These are phyloP conservation scores for Agriopis leucophaearia DNA, from an alignment of 2,888 invertebrate species.

Conservation along the genomic window DNA sequence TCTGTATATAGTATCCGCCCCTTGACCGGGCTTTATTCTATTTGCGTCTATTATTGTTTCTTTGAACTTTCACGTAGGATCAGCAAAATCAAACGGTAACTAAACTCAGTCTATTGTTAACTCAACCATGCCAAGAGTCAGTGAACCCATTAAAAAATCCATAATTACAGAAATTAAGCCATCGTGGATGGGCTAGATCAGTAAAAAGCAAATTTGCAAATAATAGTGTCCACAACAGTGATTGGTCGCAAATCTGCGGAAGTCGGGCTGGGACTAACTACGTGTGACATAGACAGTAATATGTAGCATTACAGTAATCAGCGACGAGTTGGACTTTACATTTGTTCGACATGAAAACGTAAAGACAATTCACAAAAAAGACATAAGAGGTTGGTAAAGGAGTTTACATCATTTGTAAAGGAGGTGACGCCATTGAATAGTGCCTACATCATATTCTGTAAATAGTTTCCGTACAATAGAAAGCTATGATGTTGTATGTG, in stretches of 20 bases:
- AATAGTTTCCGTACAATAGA: slow-evolving; percentile 21
- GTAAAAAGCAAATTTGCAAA: slow-evolving; percentile 33
- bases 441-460: slow-evolving; percentile 1
- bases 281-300: slow-evolving; percentile 28
- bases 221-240: slow-evolving; percentile 23
- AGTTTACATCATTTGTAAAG: background rate
- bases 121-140: slow-evolving; percentile 13
- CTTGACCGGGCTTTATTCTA: background rate
- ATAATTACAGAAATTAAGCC: slow-evolving; percentile 8
- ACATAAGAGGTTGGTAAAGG: background rate
- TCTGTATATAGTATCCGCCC: slow-evolving; percentile 1
- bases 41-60: slow-evolving; percentile 9
- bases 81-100: slow-evolving; percentile 36
- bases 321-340: slow-evolving; percentile 9
- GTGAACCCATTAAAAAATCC: slow-evolving; percentile 25
- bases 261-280: slow-evolving; percentile 13
- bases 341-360: slow-evolving; percentile 3
- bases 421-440: slow-evolving; percentile 17
- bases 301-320: slow-evolving; percentile 31
- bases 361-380: background rate
- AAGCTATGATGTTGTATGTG: slow-evolving; percentile 8
- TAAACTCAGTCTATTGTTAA: slow-evolving; percentile 20
- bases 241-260: slow-evolving; percentile 38
- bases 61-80: slow-evolving; percentile 18
- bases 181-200: background rate